Evolutionary conservation across 2,888 invertebrate genomes (phyloP), one percentile per base, ranked within the genome.

Genomic region (Autographa pulchrina): DNA sequence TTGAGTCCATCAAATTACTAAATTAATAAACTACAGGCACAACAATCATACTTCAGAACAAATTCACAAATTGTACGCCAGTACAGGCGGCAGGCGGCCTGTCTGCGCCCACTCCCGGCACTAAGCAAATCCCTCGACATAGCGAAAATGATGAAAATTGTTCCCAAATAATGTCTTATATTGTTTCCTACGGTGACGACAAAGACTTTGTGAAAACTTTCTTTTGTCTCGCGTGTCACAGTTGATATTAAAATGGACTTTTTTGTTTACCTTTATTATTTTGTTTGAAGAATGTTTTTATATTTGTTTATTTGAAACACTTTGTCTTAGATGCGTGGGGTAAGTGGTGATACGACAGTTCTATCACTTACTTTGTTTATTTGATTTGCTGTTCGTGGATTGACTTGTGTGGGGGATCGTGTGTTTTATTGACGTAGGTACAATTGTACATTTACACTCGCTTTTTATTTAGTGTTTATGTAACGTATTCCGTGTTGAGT

Each of bases 81-180:
- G 4, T 13, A 2, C 31, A 25, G 25, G 18, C 41, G 14, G 20
- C 7, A 5, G n/a, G 38, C 4, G 41, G 11, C 54, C n/a, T 16
- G 48, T 35, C 41, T 52, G 18, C 38, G 35, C 6, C 3, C 18
- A 67, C 32, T 70, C 66, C 75, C 72, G 65, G 74, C 87, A 87
- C 89, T 85, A 86, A 89, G 84, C 82, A 87, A 89, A 89, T 86
- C 85, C 85, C 84, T 70, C 78, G 83, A 80, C 84, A 83, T 72
- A 80, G 82, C 82, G 85, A 81, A 78, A 86, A 88, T 88, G 85
- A 91, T 87, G 86, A 86, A 86, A 87, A 87, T 88, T 88, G 89
- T 88, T 89, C 79, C 82, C 76, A 85, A 88, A 88, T 88, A 87
- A 88, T 84, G 81, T 85, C 79, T 84, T 69, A 82, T 84, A 87